Conservation (phyloP, 1,140 invertebrate species). For the Anastrepha obliqua region DNA sequence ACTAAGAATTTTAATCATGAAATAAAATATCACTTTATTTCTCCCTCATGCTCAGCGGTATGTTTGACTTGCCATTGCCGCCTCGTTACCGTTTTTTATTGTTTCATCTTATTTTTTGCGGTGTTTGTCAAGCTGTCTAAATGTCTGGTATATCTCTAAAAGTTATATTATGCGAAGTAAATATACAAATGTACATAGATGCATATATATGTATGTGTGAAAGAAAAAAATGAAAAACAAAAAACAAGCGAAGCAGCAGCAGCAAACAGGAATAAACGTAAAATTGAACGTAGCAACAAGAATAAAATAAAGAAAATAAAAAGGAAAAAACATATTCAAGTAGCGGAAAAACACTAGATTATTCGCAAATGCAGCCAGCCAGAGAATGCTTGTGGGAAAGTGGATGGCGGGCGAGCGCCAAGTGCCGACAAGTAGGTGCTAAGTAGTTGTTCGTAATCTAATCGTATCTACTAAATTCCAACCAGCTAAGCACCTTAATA, state of each 20-base stretch:
- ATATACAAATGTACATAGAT: background rate
- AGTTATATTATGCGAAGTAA: background rate
- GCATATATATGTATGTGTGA: background rate
- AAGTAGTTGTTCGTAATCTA: conserved; percentile 28
- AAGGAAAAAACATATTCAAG: background rate
- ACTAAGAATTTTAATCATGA: conserved; percentile 48
- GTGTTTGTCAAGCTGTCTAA: conserved; percentile 44
- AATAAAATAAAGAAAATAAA: background rate
- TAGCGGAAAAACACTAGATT: conserved; percentile 11
- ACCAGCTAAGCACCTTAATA: conserved; percentile 26
- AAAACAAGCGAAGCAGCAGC: background rate
- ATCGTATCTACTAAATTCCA: conserved; percentile 2
- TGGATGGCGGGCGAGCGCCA: background rate
- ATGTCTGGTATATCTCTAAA: background rate
- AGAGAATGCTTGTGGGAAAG: background rate
- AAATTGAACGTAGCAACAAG: background rate
- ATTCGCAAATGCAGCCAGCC: background rate
- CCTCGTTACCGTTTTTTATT: background rate
- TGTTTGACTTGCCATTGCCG: background rate
- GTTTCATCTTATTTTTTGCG: background rate
- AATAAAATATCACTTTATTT: conserved; percentile 50
- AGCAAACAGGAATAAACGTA: background rate
- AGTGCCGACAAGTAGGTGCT: background rate
- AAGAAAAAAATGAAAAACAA: background rate
- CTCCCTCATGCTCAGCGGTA: background rate